Evolutionary conservation across 2,113 vertebrate species (phyloP).

Genomic region (Carlito syrichta): DNA sequence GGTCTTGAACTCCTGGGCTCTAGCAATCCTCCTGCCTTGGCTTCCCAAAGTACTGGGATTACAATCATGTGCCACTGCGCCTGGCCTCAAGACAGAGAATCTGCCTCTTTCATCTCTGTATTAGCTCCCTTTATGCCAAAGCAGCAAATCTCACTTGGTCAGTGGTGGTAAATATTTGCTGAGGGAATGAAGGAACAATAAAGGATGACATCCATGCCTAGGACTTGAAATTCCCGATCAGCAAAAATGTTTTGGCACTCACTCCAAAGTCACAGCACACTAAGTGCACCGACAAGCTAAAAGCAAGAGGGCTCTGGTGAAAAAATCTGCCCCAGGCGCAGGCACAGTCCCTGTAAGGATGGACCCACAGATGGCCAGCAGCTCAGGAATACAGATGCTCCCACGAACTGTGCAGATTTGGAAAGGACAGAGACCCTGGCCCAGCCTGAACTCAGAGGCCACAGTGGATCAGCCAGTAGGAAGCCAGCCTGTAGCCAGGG

Average conservation of each 20-base stretch:
- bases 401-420: background rate
- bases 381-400: background rate
- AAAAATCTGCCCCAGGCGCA: background rate
- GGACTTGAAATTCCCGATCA: background rate
- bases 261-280: background rate
- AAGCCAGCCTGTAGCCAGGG: background rate
- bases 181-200: background rate
- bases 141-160: background rate
- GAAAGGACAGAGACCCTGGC: background rate
- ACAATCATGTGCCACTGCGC: too few relatives aligned
- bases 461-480: background rate
- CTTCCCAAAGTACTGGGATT: too few relatives aligned
- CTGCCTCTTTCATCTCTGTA: background rate
- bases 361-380: background rate
- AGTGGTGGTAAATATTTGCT: background rate
- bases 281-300: background rate
- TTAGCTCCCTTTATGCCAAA: background rate
- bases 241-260: background rate
- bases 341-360: background rate
- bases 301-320: background rate
- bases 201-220: background rate
- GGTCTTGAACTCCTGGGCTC: too few relatives aligned
- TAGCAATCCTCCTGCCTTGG: too few relatives aligned
- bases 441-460: background rate
- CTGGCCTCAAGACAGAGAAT: background rate